A percentile compares a stretch with the other conserved stretches of the same genome.
These are phyloP conservation scores for Chalcis sispes DNA, from an alignment of 2,888 invertebrate genomes.

Conservation along the genomic window DNA sequence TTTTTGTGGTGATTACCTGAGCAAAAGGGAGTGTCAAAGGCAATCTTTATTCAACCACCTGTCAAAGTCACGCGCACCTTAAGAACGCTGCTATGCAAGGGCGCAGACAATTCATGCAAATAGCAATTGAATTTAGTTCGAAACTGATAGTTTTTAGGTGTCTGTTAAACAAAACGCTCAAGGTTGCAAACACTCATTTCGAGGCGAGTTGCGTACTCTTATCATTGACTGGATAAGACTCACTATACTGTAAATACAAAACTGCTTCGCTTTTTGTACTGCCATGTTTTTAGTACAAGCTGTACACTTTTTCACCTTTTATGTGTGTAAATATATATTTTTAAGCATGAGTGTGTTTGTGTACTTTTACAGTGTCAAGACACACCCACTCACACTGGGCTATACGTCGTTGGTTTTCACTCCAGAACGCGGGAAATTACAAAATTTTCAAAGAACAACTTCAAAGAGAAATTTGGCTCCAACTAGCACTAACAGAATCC, in stretches of 20 bases:
- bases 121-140: too few species aligned
- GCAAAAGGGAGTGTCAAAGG: constrained; percentile 45
- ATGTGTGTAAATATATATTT: not conserved
- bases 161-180: constrained; percentile 45
- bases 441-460: constrained; percentile 10
- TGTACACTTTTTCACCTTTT: not conserved
- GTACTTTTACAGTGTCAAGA: constrained; percentile 12
- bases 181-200: constrained; percentile 36
- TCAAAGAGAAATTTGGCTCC: constrained; percentile 43
- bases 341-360: not conserved
- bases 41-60: constrained; percentile 60
- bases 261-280: not conserved
- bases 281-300: constrained; percentile 20
- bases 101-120: too few species aligned
- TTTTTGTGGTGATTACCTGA: not conserved
- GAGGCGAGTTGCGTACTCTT: constrained; percentile 5
- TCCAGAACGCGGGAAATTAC: constrained; percentile 22
- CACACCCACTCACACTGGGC: constrained; percentile 27
- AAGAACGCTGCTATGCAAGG: too few species aligned
- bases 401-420: constrained; percentile 7
- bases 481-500: constrained; percentile 58
- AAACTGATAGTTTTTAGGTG: constrained; percentile 23
- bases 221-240: not conserved
- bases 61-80: constrained; percentile 61
- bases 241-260: not conserved